A percentile compares a stretch with the other conserved stretches of the same genome.
phyloP scores from a whole-genome alignment of 2,888 invertebrate genomes.

The Tiliacea aurago region DNA sequence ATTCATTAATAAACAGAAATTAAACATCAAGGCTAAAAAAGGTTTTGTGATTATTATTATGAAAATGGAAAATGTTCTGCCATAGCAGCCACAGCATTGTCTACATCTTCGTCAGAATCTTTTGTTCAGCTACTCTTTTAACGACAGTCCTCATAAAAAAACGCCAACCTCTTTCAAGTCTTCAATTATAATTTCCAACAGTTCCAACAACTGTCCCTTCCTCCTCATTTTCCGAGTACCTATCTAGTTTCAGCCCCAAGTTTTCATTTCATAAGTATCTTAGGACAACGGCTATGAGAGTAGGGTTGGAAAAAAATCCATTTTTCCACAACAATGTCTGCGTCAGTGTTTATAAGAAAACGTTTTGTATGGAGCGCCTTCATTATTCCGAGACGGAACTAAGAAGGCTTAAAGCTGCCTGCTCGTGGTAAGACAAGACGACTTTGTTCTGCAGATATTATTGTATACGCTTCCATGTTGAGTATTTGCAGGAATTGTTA shows the following conservation, averaged over 20 bases:
- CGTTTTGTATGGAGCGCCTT: constrained; percentile 77
- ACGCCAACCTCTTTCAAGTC: not conserved
- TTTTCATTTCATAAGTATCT: constrained; percentile 61
- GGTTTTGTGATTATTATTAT: not conserved
- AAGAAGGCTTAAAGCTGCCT: constrained; percentile 71
- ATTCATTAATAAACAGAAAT: too few relatives aligned
- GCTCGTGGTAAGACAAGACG: constrained; percentile 61
- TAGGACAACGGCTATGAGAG: constrained; percentile 38
- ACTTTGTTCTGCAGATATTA: not conserved
- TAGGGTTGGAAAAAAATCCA: constrained; percentile 63
- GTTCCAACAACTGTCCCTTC: constrained; percentile 8
- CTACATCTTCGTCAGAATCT: not conserved
- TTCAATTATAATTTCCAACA: constrained; percentile 46
- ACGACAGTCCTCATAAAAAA: constrained; percentile 12
- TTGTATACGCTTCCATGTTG: not conserved
- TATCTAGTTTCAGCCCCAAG: constrained; percentile 37
- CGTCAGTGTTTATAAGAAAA: constrained; percentile 78
- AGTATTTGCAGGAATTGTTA: not conserved
- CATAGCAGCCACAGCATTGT: not conserved
- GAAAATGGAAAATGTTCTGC: not conserved
- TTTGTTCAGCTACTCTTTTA: constrained; percentile 17
- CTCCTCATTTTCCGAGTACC: constrained; percentile 30
- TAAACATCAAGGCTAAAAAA: not conserved
- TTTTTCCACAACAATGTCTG: constrained; percentile 78
- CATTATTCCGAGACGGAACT: constrained; percentile 81